Conservation (phyloP, 1,140 invertebrate genomes). For the Drosophila auraria region DNA sequence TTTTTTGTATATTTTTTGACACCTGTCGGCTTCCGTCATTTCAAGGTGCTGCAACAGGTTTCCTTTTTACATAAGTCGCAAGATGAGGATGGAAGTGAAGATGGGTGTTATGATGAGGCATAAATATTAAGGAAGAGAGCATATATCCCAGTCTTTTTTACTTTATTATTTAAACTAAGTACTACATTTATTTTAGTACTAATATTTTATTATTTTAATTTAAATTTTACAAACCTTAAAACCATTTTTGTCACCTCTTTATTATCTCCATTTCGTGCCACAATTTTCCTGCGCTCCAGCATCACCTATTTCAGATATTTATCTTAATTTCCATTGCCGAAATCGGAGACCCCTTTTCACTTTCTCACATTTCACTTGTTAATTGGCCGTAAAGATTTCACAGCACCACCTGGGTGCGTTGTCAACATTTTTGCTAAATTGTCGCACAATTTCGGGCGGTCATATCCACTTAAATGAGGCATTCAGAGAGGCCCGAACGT, state of each 20-base stretch:
- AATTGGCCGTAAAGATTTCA: conserved; percentile 46
- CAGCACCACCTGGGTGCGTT: conserved; percentile 53
- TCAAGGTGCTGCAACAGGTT: conserved; percentile 37
- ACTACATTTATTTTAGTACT: too few species aligned
- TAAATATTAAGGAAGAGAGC: background rate
- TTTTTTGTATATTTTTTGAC: conserved; percentile 30
- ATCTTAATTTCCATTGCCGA: conserved; percentile 34
- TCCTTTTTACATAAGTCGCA: conserved; percentile 30
- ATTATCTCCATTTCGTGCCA: too few species aligned
- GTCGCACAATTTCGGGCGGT: conserved; percentile 33
- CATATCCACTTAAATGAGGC: conserved; percentile 32
- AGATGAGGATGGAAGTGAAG: conserved; percentile 6
- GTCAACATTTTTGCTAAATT: conserved; percentile 28
- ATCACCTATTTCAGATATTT: conserved; percentile 14
- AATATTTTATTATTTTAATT: background rate
- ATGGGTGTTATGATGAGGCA: background rate
- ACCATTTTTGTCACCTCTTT: background rate
- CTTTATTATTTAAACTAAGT: too few species aligned
- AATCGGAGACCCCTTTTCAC: conserved; percentile 47
- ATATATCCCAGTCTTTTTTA: too few species aligned
- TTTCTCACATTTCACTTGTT: conserved; percentile 65
- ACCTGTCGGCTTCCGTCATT: conserved; percentile 48
- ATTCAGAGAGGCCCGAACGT: conserved; percentile 17
- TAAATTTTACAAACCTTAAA: background rate
- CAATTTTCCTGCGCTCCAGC: background rate